These are phyloP conservation scores for Sebastes vulpes DNA, from an alignment of 2,797 vertebrate genomes.

Conservation along the genomic window DNA sequence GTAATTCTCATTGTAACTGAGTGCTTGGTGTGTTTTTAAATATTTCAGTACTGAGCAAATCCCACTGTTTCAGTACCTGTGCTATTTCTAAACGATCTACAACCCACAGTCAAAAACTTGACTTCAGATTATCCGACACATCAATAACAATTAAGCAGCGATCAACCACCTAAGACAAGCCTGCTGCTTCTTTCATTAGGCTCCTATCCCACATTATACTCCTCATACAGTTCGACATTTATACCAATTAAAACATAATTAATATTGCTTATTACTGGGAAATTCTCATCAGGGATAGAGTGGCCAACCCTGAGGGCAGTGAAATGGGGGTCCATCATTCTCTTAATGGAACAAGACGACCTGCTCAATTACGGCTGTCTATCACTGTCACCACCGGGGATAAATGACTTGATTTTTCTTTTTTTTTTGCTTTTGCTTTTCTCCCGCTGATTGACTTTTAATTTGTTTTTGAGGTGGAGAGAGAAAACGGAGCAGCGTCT, in stretches of 20 bases:
- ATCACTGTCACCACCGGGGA: conserved; percentile 80
- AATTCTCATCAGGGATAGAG: conserved; percentile 81
- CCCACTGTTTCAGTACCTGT: not conserved
- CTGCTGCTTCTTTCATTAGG: conserved; percentile 81
- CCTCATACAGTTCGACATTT: conserved; percentile 82
- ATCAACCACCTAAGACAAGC: conserved; percentile 71
- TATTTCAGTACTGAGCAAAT: conserved; percentile 13
- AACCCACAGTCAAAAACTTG: conserved; percentile 22
- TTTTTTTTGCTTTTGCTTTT: conserved; percentile 55
- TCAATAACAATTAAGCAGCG: conserved; percentile 87
- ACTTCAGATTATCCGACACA: conserved; percentile 67
- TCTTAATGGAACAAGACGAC: conserved; percentile 80
- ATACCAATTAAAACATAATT: conserved; percentile 88
- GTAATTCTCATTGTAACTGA: not conserved
- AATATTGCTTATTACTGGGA: conserved; percentile 86
- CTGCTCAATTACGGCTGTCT: conserved; percentile 85
- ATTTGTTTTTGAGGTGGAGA: conserved; percentile 72
- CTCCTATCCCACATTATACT: conserved; percentile 73
- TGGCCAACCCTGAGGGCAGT: conserved; percentile 73
- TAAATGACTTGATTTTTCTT: conserved; percentile 72
- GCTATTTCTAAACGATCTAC: conserved; percentile 9
- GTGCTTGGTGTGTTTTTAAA: not conserved
- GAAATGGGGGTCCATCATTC: conserved; percentile 73
- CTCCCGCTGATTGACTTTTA: conserved; percentile 76
- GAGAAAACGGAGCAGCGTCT: conserved; percentile 56